Conservation (phyloP, 2,888 invertebrate genomes). For the Lacanobia oleracea region DNA sequence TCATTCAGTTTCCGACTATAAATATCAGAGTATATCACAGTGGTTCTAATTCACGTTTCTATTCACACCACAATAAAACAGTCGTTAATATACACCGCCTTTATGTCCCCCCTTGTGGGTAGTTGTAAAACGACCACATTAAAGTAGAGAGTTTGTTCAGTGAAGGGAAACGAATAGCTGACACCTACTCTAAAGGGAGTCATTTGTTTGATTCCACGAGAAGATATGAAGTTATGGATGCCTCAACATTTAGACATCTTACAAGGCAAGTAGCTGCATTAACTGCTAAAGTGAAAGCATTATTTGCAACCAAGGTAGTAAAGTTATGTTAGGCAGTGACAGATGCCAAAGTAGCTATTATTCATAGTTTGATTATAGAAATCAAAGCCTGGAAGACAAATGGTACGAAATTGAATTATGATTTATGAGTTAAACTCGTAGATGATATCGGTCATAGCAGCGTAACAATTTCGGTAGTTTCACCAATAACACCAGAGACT, state of each 20-base stretch:
- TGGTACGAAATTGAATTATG: constrained; percentile 7
- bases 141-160: constrained; percentile 69
- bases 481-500: not conserved
- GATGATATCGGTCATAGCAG: constrained; percentile 2
- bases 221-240: constrained; percentile 44
- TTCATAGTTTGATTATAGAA: constrained; percentile 15
- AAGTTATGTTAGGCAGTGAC: not conserved
- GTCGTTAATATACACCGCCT: constrained; percentile 57
- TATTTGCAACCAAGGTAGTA: constrained; percentile 12
- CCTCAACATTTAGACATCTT: constrained; percentile 20
- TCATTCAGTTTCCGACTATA: constrained; percentile 59
- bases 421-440: constrained; percentile 9
- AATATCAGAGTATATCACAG: constrained; percentile 67
- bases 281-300: constrained; percentile 17
- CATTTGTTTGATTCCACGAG: constrained; percentile 42
- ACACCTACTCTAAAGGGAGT: constrained; percentile 57
- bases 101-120: constrained; percentile 53
- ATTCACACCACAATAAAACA: constrained; percentile 84
- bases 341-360: constrained; percentile 10
- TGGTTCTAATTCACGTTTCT: constrained; percentile 77
- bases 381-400: constrained; percentile 19
- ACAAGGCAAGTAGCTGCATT: constrained; percentile 16
- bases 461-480: not conserved
- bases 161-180: constrained; percentile 54
- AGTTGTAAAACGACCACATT: constrained; percentile 80